Evolutionary conservation across 2,888 invertebrate species (phyloP).

Genomic region (Atrina japonica): DNA sequence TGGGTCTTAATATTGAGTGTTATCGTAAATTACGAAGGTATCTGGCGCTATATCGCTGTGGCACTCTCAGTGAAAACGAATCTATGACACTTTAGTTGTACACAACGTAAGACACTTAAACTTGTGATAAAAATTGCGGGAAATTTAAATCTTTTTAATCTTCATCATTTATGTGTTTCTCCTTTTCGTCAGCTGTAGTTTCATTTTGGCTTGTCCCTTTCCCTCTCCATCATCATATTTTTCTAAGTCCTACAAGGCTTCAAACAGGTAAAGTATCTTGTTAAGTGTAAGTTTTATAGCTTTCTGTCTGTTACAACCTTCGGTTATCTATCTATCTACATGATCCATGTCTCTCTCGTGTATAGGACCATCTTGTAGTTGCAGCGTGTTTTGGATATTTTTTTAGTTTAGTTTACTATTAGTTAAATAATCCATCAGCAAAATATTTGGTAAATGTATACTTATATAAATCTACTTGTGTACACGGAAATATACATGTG

Average conservation of each 20-base stretch:
- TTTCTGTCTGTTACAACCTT: not conserved
- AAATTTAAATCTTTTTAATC: not conserved
- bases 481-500: too few species aligned
- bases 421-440: too few species aligned
- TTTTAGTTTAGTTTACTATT: too few species aligned
- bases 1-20: too few species aligned
- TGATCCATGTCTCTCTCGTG: not conserved
- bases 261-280: not conserved
- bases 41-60: too few species aligned
- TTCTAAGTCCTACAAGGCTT: not conserved
- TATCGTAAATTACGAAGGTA: too few species aligned
- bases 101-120: too few species aligned
- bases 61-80: too few species aligned
- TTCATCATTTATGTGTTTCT: not conserved
- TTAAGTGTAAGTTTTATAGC: not conserved
- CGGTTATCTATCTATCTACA: not conserved
- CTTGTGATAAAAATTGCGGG: not conserved
- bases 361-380: not conserved
- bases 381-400: too few species aligned
- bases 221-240: not conserved
- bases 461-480: too few species aligned
- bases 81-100: too few species aligned
- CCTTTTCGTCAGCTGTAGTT: not conserved
- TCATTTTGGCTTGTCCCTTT: not conserved
- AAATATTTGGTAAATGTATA: too few species aligned